Base-by-base conservation (phyloP, 2,888 invertebrate species). In the Epinotia ramella region DNA sequence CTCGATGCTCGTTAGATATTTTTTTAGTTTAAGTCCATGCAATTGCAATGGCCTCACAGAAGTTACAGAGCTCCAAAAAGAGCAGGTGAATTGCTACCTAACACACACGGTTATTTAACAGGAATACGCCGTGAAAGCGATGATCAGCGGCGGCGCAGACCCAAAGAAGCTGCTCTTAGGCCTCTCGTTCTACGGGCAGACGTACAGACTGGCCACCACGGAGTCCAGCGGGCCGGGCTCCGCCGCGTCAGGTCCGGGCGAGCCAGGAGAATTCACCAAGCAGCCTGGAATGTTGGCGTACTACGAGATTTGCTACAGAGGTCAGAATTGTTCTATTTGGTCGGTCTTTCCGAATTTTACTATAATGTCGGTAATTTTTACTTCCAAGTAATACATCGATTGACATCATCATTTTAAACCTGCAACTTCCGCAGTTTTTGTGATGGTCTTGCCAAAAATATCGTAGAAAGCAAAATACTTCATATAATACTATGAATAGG, bases 251-350 rank as follows among this genome's bases (percentile, higher is more conserved):
- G 98, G 97, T 0, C 96, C 97, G 0, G 98, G 98, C 0, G 96
- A 96, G 70, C 95, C 97, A 0, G 98, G 98, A 28, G 97, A 97
- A 84, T 96, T 96, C 78, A 98, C 98, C 0, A 96, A 96, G 79
- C 98, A 98, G 88, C 97, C 97, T 0, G 98, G 98, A 83, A 98
- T 98, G 97, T 86, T 98, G 81, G 96, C 97, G 0, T 98, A 97
- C 86, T 97, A 97, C 83, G 98, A 98, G 93, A 96, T 98, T 79
- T 98, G 98, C 83, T 95, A 96, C 73, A 95, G 96, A 89, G 91
- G 95, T 95, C 80, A 76, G 81, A 77, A 4, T 16, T 57, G 20
- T 18, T 28, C n/a, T n/a, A n/a, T 53, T 13, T 53, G n/a, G n/a
- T 13, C 49, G 16, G 0, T 13, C 16, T 4, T 49, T 49, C 16